Evolutionary conservation across 2,888 invertebrate species (phyloP), one percentile per base, ranked within the genome.

Genomic region (Ctena decussata): DNA sequence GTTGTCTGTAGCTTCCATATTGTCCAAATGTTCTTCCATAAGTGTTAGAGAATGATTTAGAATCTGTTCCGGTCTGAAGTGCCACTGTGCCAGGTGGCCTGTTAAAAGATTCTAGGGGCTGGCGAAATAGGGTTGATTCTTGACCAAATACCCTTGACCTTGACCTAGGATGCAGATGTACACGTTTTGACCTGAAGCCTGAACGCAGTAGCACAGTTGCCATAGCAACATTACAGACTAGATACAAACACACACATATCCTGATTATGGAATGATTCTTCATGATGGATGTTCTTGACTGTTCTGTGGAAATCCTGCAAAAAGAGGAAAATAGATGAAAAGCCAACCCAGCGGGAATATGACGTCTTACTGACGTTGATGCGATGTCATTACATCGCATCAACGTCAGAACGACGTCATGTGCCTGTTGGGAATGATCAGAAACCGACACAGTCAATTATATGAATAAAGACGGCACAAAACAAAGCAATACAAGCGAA

Each of bases 1-100:
- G 84, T 0, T 84, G 71, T 57, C 81, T 57, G 73, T 89, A 89
- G 24, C 86, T 86, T 11, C 89, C 89, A 49, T 89, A 89, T 73
- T 82, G 72, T 6, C 89, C 89, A 46, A 82, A 84, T 0, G 84
- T 86, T n/a, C 85, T 73, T 27, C 84, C 85, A 30, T 81, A 74
- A 21, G 46, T 24, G 21, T 60, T 27, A 1, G 65, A 30, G 5
- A 37, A 49, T 6, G 72, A n/a, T 32, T 39, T 37, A 0, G 41
- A 27, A 35, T 46, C 35, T 3, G 30, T 53, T 15, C 39, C 41
- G 0, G 73, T 41, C 6, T 80, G 57, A 11, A 84, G n/a, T 3
- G 81, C 75, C 24, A 75, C 57, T 18, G 84, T 84, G 2, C 86
- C 86, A 15, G 37, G 39, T n/a, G 86, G 86, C 39, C 86, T 60